Percentiles rank a stretch among this genome's conserved stretches.
Conservation (phyloP, 2,113 vertebrate genomes). For the Lethenteron camtschaticum region DNA sequence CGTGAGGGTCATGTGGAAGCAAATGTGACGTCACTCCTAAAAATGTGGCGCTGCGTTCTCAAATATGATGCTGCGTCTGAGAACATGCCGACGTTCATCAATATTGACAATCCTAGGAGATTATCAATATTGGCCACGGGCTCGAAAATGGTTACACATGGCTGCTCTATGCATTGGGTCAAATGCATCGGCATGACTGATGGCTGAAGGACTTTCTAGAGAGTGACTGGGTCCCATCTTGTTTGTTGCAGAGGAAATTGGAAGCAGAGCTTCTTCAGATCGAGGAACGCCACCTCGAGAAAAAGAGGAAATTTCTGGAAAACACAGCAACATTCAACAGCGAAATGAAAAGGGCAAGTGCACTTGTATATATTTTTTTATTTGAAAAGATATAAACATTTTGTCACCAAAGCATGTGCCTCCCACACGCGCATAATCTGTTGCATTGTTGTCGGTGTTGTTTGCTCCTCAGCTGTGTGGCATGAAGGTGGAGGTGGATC, state of each 20-base stretch:
- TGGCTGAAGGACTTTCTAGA: no score
- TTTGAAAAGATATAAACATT: not conserved
- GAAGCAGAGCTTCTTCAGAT: constrained; percentile 92
- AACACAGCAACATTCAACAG: constrained; percentile 85
- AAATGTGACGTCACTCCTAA: no score
- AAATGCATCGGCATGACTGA: no score
- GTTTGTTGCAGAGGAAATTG: constrained; percentile 49
- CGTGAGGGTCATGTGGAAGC: no score
- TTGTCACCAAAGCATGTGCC: not conserved
- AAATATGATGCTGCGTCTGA: no score
- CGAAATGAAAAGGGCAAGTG: constrained; percentile 66
- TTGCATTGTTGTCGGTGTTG: not conserved
- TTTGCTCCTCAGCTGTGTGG: constrained; percentile 39
- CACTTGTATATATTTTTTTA: not conserved
- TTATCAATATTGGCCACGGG: no score
- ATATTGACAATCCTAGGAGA: no score
- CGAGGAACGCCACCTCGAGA: constrained; percentile 85
- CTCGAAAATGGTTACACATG: no score
- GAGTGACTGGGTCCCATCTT: constrained; percentile 2
- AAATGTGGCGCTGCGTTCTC: no score
- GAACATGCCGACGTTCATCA: no score
- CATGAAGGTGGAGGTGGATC: constrained; percentile 91
- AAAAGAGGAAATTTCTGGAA: constrained; percentile 84
- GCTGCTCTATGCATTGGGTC: no score
- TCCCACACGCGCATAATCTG: no score